phyloP scores from a whole-genome alignment of 2,113 vertebrate species.

The Alces alces region DNA sequence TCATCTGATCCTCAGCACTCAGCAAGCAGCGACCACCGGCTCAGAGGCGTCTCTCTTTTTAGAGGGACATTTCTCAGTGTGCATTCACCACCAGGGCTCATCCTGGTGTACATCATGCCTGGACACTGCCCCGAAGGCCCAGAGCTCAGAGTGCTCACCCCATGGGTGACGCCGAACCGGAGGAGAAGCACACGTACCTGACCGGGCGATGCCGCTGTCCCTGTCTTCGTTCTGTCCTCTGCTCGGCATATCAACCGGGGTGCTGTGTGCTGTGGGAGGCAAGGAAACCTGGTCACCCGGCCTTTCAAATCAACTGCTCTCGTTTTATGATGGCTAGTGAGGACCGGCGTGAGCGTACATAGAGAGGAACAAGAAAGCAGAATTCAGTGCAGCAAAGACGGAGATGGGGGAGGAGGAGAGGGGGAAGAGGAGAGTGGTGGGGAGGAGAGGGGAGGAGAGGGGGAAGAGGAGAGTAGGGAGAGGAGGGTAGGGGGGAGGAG shows the following conservation, averaged over 20 bases:
- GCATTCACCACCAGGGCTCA: neutral
- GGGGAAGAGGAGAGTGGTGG: too few species aligned
- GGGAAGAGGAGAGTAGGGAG: neutral
- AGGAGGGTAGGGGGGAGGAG: too few species aligned
- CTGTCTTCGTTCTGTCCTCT: constrained; percentile 89
- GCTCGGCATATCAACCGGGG: constrained; percentile 92
- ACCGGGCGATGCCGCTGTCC: constrained; percentile 91
- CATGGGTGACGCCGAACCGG: neutral
- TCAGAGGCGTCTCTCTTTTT: neutral
- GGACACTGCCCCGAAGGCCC: neutral
- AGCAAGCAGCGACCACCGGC: neutral
- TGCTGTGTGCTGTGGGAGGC: constrained; percentile 85
- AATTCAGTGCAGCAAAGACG: neutral
- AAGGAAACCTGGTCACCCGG: neutral
- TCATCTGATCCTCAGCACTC: neutral
- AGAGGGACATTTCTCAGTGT: neutral
- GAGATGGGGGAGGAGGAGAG: neutral
- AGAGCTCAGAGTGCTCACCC: neutral
- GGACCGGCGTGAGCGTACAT: neutral
- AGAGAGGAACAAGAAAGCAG: neutral
- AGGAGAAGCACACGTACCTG: constrained; percentile 81
- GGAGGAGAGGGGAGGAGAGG: too few species aligned
- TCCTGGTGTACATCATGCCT: neutral
- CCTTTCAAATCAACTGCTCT: neutral
- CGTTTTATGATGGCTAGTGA: neutral